Percentiles rank a stretch among this genome's conserved stretches.
Evolutionary conservation across 1,140 invertebrate genomes (phyloP).

Genomic region (Temnothorax longispinosus): DNA sequence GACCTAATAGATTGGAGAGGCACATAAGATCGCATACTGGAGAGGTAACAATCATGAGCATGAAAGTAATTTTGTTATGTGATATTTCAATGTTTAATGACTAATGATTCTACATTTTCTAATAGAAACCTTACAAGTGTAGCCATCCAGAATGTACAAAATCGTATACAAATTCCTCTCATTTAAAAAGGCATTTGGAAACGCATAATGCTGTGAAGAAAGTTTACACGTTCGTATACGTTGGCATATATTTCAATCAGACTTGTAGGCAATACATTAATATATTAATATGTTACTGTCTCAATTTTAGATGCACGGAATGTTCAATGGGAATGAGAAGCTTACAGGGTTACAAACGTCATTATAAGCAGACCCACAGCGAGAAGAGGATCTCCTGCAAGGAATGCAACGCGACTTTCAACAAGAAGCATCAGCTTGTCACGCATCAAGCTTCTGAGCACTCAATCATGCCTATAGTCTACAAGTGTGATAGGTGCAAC

Average conservation of each 20-base stretch:
- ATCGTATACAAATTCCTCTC: slow-evolving; percentile 79
- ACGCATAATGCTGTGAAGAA: slow-evolving; percentile 48
- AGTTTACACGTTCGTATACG: slow-evolving; percentile 63
- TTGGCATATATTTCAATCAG: neutral
- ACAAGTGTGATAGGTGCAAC: slow-evolving; percentile 67
- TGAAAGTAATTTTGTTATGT: slow-evolving; percentile 28
- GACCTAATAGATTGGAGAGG: slow-evolving; percentile 71
- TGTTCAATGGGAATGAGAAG: slow-evolving; percentile 23
- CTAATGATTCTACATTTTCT: slow-evolving; percentile 24
- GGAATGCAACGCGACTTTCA: slow-evolving; percentile 71
- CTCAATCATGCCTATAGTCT: neutral
- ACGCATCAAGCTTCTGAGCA: slow-evolving; percentile 60
- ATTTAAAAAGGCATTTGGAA: slow-evolving; percentile 76
- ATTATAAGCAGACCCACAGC: slow-evolving; percentile 70
- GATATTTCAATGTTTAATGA: neutral
- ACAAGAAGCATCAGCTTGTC: slow-evolving; percentile 65
- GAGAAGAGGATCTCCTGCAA: slow-evolving; percentile 68
- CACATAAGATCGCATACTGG: slow-evolving; percentile 78
- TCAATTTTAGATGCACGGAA: slow-evolving; percentile 49
- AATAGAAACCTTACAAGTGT: slow-evolving; percentile 78
- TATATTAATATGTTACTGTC: slow-evolving; percentile 39
- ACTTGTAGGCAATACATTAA: neutral
- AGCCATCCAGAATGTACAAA: slow-evolving; percentile 74
- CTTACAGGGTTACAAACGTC: slow-evolving; percentile 54
- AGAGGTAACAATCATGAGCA: slow-evolving; percentile 69